phyloP scores from a whole-genome alignment of 2,797 vertebrate species.

The Fundulus diaphanus region DNA sequence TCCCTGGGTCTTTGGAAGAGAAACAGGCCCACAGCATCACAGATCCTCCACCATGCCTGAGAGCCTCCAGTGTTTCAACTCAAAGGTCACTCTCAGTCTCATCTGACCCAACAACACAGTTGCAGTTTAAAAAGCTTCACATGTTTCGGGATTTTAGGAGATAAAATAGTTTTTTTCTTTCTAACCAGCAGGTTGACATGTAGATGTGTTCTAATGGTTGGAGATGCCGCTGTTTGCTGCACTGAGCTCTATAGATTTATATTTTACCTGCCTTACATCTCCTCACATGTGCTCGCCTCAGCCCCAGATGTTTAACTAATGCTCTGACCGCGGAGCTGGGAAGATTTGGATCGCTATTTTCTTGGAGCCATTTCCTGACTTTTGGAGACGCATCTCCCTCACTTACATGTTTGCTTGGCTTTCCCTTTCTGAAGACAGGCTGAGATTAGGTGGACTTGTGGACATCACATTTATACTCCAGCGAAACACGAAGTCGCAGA shows the following conservation, averaged over 20 bases:
- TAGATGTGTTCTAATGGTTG: neutral
- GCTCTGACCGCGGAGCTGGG: neutral
- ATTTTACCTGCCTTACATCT: too few relatives aligned
- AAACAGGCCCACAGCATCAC: neutral
- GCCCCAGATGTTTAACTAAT: neutral
- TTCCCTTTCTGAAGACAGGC: neutral
- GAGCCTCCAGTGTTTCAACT: neutral
- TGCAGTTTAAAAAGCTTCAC: neutral
- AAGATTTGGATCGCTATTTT: neutral
- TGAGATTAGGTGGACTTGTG: neutral
- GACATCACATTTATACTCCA: neutral
- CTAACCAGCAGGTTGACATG: neutral
- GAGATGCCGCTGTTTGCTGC: neutral
- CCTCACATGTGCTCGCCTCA: too few relatives aligned
- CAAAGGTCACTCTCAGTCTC: too few relatives aligned
- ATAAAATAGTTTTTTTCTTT: neutral
- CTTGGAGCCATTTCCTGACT: neutral
- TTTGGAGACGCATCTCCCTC: neutral
- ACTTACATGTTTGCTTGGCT: too few relatives aligned
- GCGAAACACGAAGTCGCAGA: neutral
- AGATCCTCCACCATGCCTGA: neutral
- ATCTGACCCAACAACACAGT: too few relatives aligned
- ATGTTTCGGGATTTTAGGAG: neutral
- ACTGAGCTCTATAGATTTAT: too few relatives aligned
- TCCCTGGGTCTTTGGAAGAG: too few relatives aligned